A percentile compares a stretch with the other conserved stretches of the same genome.
Evolutionary conservation across 2,113 vertebrate genomes (phyloP).

Genomic region (Phrynocephalus versicolor): DNA sequence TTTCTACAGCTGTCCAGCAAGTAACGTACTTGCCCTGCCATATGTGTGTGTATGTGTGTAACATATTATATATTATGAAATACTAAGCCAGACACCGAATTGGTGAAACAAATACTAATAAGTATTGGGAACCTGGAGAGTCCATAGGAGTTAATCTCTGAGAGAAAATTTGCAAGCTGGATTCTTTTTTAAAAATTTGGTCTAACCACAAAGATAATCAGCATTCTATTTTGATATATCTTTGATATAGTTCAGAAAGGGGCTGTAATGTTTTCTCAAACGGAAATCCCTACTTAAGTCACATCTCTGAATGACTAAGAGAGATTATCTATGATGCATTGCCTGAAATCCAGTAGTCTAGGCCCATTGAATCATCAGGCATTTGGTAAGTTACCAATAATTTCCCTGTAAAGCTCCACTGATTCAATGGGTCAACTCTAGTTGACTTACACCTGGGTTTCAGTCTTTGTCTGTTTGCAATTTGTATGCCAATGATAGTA

Average conservation of each 20-base stretch:
- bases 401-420: too few relatives aligned
- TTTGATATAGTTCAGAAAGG: neutral
- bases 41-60: neutral
- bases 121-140: neutral
- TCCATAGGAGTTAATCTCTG: neutral
- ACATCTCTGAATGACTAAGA: too few relatives aligned
- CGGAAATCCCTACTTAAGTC: too few relatives aligned
- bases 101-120: neutral
- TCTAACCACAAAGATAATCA: neutral
- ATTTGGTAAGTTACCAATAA: too few relatives aligned
- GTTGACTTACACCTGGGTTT: too few relatives aligned
- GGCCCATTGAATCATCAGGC: too few relatives aligned
- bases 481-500: too few relatives aligned
- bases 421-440: too few relatives aligned
- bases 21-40: neutral
- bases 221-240: neutral
- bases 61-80: neutral
- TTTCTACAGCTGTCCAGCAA: slow-evolving; percentile 1
- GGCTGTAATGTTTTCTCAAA: too few relatives aligned
- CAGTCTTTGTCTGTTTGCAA: too few relatives aligned
- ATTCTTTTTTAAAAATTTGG: neutral
- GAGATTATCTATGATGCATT: too few relatives aligned
- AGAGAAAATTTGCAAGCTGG: neutral
- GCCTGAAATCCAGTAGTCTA: too few relatives aligned
- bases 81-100: neutral